Evolutionary conservation across 1,140 invertebrate species (phyloP).

Genomic region (Calephelis nemesis): DNA sequence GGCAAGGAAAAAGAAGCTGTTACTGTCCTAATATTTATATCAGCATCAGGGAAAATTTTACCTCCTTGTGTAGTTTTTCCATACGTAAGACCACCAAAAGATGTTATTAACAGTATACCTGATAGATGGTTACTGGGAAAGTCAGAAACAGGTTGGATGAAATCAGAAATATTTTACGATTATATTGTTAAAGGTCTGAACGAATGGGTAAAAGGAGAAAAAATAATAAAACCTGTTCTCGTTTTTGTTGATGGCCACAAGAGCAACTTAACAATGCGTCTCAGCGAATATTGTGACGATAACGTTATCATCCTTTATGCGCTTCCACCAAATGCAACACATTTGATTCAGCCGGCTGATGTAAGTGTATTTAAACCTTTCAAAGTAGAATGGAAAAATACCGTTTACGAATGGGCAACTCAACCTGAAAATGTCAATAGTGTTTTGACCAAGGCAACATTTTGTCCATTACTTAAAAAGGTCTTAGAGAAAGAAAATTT

Average conservation of each 20-base stretch:
- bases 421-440: too few relatives aligned
- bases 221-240: constrained; percentile 15
- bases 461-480: neutral
- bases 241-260: too few relatives aligned
- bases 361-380: constrained; percentile 22
- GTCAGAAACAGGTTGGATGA: constrained; percentile 25
- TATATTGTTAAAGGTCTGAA: constrained; percentile 11
- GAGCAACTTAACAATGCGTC: too few relatives aligned
- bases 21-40: too few relatives aligned
- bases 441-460: too few relatives aligned
- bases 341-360: constrained; percentile 24
- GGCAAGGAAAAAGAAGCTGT: too few relatives aligned
- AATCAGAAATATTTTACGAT: constrained; percentile 16
- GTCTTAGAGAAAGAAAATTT: neutral
- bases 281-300: constrained; percentile 19
- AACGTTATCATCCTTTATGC: constrained; percentile 23
- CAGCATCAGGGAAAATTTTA: too few relatives aligned
- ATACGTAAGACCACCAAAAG: constrained; percentile 20
- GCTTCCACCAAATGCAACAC: constrained; percentile 20
- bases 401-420: neutral
- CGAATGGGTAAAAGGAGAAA: neutral
- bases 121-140: constrained; percentile 8
- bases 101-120: constrained; percentile 11
- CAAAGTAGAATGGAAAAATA: constrained; percentile 3
- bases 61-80: too few relatives aligned